Evolutionary conservation across 1,140 invertebrate genomes (phyloP).

Genomic region (Heliconius congener): DNA sequence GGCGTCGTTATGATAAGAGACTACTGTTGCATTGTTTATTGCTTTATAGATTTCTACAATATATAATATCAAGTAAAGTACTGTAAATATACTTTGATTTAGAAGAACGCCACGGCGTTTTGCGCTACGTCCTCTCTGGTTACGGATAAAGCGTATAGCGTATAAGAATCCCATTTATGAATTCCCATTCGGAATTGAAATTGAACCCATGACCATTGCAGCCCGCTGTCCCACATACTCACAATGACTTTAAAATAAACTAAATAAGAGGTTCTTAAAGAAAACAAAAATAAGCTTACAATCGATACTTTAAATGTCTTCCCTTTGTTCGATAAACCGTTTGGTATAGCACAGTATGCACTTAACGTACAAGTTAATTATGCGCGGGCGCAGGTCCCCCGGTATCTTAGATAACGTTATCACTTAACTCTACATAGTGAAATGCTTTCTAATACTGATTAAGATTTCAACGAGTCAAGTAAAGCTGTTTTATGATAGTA

Average conservation of each 20-base stretch:
- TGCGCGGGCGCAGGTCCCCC: slow-evolving; percentile 23
- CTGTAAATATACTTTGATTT: too few species aligned
- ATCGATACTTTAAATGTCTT: background rate
- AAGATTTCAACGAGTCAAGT: slow-evolving; percentile 13
- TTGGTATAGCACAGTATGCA: slow-evolving; percentile 27
- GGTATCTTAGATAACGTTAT: slow-evolving; percentile 47
- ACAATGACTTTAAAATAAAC: background rate
- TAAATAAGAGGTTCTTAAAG: background rate
- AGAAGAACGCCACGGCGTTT: too few species aligned
- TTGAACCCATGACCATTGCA: too few species aligned
- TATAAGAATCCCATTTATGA: too few species aligned
- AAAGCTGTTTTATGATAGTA: background rate
- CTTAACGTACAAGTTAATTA: slow-evolving; percentile 57
- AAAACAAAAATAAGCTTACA: background rate
- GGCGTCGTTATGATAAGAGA: background rate
- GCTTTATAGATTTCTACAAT: background rate
- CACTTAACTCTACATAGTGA: slow-evolving; percentile 28
- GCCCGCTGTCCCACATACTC: too few species aligned
- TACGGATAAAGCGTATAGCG: too few species aligned
- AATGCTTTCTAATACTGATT: slow-evolving; percentile 31
- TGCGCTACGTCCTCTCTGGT: too few species aligned
- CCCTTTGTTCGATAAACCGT: slow-evolving; percentile 6
- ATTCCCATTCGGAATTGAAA: too few species aligned
- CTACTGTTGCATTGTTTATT: background rate
- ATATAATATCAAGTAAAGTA: background rate